Conservation (phyloP, 2,888 invertebrate species). For the Drosophila ustulata region DNA sequence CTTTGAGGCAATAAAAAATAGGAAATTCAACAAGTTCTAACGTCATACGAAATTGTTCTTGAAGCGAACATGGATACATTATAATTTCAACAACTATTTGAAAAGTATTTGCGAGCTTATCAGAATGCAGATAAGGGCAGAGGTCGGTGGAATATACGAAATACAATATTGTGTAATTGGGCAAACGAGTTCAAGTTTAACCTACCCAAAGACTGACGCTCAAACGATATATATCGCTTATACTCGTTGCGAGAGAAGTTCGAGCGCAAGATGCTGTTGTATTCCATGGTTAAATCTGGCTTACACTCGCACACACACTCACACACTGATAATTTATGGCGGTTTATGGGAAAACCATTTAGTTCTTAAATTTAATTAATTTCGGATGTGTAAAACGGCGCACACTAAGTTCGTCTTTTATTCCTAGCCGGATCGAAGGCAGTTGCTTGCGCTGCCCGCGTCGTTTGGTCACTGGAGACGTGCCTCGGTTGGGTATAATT, state of each 20-base stretch:
- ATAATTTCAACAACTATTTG: constrained; percentile 23
- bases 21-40: constrained; percentile 15
- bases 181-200: constrained; percentile 54
- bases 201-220: constrained; percentile 80
- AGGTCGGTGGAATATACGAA: constrained; percentile 1
- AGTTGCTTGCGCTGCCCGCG: constrained; percentile 77
- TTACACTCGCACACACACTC: background rate
- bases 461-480: constrained; percentile 78
- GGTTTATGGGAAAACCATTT: constrained; percentile 9
- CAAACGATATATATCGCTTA: constrained; percentile 82
- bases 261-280: constrained; percentile 71
- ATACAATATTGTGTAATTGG: constrained; percentile 36
- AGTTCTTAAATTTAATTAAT: constrained; percentile 3
- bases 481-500: constrained; percentile 11
- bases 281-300: constrained; percentile 55
- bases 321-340: constrained; percentile 13
- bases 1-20: constrained; percentile 15
- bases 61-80: constrained; percentile 20
- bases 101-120: constrained; percentile 47
- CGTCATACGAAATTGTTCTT: constrained; percentile 24
- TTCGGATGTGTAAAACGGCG: constrained; percentile 18
- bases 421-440: constrained; percentile 18
- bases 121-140: constrained; percentile 28
- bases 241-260: constrained; percentile 82
- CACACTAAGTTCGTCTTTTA: constrained; percentile 28